Conservation (phyloP, 2,113 vertebrate genomes). For the Chaetodon auriga region DNA sequence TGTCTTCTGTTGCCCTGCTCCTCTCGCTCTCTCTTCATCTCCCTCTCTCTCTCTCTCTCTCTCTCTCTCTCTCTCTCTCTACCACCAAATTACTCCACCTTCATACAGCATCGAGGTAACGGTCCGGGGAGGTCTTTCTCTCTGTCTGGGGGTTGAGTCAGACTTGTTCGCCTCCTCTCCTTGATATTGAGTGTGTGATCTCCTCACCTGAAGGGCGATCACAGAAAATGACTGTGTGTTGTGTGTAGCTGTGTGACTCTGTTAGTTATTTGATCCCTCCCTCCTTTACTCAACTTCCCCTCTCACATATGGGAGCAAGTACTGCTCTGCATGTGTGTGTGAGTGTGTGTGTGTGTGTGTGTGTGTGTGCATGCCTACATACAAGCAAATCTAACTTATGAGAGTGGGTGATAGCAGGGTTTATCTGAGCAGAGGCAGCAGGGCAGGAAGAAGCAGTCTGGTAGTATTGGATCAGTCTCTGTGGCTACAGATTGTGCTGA, state of each 20-base stretch:
- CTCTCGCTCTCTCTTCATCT: slow-evolving; percentile 58
- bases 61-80: slow-evolving; percentile 29
- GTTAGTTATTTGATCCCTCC: slow-evolving; percentile 76
- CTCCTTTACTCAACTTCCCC: slow-evolving; percentile 72
- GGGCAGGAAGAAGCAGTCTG: slow-evolving; percentile 47
- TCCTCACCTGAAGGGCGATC: slow-evolving; percentile 70
- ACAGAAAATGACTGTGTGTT: slow-evolving; percentile 67
- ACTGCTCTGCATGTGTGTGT: slow-evolving; percentile 64
- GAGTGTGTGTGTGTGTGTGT: slow-evolving; percentile 32
- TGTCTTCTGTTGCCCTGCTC: slow-evolving; percentile 61
- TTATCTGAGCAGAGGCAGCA: slow-evolving; percentile 62
- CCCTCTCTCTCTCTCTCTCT: slow-evolving; percentile 22
- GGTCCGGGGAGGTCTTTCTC: slow-evolving; percentile 51
- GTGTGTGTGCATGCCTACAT: slow-evolving; percentile 33
- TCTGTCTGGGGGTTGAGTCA: slow-evolving; percentile 44
- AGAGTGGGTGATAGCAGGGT: slow-evolving; percentile 62
- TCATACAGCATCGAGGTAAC: slow-evolving; percentile 66
- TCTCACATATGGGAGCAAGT: slow-evolving; percentile 78
- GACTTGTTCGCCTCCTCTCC: slow-evolving; percentile 29
- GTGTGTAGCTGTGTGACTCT: slow-evolving; percentile 58
- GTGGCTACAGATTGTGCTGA: slow-evolving; percentile 13
- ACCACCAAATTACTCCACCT: slow-evolving; percentile 73
- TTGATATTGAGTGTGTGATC: slow-evolving; percentile 52
- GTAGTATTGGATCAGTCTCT: slow-evolving; percentile 6
- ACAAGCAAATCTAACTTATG: slow-evolving; percentile 55